Base-by-base conservation (phyloP, 2,888 invertebrate species). In the Notodonta ziczac region DNA sequence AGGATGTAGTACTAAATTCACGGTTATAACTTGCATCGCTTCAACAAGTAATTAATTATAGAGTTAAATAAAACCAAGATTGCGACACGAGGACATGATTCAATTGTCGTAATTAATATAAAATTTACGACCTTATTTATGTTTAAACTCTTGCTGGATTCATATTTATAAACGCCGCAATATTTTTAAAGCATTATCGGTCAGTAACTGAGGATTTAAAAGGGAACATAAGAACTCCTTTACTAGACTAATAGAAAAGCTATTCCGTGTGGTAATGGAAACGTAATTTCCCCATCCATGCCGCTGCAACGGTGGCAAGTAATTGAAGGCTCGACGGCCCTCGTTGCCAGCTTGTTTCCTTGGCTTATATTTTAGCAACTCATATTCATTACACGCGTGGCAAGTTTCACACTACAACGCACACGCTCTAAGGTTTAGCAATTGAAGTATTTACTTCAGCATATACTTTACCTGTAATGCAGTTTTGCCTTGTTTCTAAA, bases 11-110 rank as follows among this genome's bases (percentile, higher is more conserved):
- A 6, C n/a, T 55, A 55, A 14, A 14, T 40, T 14, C 39, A 55
- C 52, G 24, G 52, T 52, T 35, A 6, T 32, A 32, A 32, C 32
- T 52, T 52, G 32, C 12, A 52, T 52, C 12, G 52, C 24, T 52
- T 52, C 32, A 52, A 52, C 52, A 52, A 32, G 52, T 52, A 52
- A 52, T 52, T 35, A 52, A 52, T 52, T 32, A 52, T 52, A 32
- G 5, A 32, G 13, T 32, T 32, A 52, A 24, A 52, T 52, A 13
- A 16, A 51, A 51, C 24, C 24, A 24, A 13, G 16, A 51, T 10
- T 16, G 52, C 32, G 52, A 52, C 32, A 35, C 13, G 13, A 10
- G 32, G 10, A 32, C 32, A 52, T 12, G 32, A 13, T 52, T 32
- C 12, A 52, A 32, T 52, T 52, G 52, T 52, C 52, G 32, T 24